These are phyloP conservation scores for Trinorchestia longiramus DNA, from an alignment of 1,140 invertebrate genomes.

Conservation along the genomic window DNA sequence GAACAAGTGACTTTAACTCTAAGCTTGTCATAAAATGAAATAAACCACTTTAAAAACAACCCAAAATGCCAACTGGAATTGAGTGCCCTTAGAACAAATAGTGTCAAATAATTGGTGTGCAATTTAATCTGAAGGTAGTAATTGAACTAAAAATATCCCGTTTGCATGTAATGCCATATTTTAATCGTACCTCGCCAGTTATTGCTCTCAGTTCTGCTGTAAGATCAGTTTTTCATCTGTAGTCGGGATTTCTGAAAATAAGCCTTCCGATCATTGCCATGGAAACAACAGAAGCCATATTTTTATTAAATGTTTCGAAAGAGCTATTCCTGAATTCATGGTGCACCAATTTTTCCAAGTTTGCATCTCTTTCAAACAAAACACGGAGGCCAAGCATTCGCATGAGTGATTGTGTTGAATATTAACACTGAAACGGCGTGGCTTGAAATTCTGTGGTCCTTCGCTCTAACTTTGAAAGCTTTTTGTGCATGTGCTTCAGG, in stretches of 20 bases:
- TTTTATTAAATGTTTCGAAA: background rate
- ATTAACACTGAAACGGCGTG: background rate
- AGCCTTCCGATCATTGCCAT: background rate
- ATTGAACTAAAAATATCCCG: background rate
- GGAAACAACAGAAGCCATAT: background rate
- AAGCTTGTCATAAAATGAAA: background rate
- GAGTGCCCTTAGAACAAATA: background rate
- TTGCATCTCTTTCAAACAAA: background rate
- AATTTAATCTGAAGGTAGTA: background rate
- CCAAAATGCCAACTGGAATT: background rate
- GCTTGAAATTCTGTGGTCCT: background rate
- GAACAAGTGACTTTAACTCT: background rate
- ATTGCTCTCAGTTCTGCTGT: background rate
- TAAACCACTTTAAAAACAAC: background rate
- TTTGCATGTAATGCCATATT: background rate
- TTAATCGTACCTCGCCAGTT: background rate
- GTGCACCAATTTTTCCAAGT: background rate
- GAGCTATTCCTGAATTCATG: background rate
- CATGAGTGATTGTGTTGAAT: background rate
- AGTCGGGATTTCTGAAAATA: background rate
- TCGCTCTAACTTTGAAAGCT: background rate
- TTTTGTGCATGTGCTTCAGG: background rate
- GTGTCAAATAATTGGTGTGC: background rate
- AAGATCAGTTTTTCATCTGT: background rate
- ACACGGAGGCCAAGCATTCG: background rate